phyloP scores from a whole-genome alignment of 2,797 vertebrate species.

The Hyperoplus lanceolatus region DNA sequence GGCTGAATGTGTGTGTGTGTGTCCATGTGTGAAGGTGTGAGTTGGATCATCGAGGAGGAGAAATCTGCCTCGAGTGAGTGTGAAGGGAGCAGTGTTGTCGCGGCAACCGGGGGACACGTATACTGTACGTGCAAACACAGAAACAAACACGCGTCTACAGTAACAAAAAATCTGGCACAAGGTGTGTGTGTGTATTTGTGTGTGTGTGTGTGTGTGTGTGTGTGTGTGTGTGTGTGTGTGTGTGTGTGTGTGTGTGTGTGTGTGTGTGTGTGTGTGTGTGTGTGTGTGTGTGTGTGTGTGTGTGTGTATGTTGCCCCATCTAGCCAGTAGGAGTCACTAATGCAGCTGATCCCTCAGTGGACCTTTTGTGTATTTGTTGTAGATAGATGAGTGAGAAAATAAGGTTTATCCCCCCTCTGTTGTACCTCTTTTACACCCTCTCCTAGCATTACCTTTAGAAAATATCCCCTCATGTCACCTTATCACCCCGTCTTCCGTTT shows the following conservation, averaged over 20 bases:
- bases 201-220: constrained; percentile 8
- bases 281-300: constrained; percentile 11
- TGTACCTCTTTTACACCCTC: constrained; percentile 2
- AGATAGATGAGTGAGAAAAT: too few species aligned
- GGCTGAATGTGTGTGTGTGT: constrained; percentile 26
- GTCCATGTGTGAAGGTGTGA: constrained; percentile 32
- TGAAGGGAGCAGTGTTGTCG: constrained; percentile 42
- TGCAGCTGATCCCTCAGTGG: too few species aligned
- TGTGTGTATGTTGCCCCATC: constrained; percentile 29
- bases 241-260: constrained; percentile 5
- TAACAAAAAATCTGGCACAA: not conserved
- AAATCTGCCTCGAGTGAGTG: constrained; percentile 46
- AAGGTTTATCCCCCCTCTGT: not conserved
- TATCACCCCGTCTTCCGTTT: constrained; percentile 15
- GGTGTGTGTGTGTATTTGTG: not conserved
- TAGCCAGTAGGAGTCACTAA: constrained; percentile 44
- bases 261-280: not conserved
- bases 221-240: constrained; percentile 24
- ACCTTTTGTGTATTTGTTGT: too few species aligned
- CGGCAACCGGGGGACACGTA: constrained; percentile 17
- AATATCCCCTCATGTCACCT: constrained; percentile 27
- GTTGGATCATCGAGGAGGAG: constrained; percentile 29
- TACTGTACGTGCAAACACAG: constrained; percentile 20
- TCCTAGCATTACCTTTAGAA: constrained; percentile 11
- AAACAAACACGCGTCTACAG: constrained; percentile 17